Percentiles rank a stretch among this genome's conserved stretches.
Conservation (phyloP, 2,797 vertebrate species). For the Apodemus agrarius region DNA sequence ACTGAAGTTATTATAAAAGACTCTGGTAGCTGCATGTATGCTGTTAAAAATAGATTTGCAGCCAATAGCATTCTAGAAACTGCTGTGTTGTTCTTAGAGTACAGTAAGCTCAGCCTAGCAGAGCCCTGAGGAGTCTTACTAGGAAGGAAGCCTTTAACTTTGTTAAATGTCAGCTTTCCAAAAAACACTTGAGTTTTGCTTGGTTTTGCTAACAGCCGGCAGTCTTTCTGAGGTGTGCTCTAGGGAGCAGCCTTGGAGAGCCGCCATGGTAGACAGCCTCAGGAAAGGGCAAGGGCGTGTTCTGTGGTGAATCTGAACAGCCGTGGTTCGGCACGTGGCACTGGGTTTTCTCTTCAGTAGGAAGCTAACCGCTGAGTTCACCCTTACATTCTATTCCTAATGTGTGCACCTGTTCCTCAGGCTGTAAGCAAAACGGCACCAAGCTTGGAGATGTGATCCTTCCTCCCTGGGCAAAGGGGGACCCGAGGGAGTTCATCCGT, state of each 20-base stretch:
- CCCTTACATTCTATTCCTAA: not conserved
- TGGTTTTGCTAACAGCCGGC: not conserved
- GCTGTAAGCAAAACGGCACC: constrained; percentile 97
- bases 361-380: not conserved
- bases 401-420: constrained; percentile 82
- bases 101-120: no score
- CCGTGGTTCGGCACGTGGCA: not conserved
- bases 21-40: not conserved
- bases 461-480: constrained; percentile 98
- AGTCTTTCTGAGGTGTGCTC: not conserved
- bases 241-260: not conserved
- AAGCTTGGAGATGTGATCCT: constrained; percentile 97
- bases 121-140: not conserved
- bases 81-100: not conserved
- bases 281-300: not conserved
- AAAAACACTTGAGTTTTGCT: not conserved
- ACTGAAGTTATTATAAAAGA: not conserved
- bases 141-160: not conserved
- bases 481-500: constrained; percentile 98
- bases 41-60: constrained; percentile 1
- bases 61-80: not conserved
- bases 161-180: not conserved
- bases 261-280: not conserved
- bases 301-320: not conserved
- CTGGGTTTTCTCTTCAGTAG: not conserved